Evolutionary conservation across 2,113 vertebrate genomes (phyloP), one percentile per base, ranked within the genome.

Genomic region (Oryzias melastigma): DNA sequence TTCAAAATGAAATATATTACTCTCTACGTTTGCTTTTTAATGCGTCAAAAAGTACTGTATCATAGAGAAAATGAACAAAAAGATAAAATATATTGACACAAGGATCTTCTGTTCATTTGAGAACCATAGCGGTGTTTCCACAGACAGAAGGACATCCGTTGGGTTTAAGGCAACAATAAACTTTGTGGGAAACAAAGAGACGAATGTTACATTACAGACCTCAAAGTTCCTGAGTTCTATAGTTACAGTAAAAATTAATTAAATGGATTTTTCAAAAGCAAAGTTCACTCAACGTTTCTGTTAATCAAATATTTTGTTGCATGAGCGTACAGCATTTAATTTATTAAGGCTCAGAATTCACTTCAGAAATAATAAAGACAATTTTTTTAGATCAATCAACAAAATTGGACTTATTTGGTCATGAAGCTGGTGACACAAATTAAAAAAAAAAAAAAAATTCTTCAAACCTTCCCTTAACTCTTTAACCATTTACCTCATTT

Each of bases 51-150:
- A 52, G 44, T 77, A 84, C 76, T 68, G 47, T 50, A 25, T 68
- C 73, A 77, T 63, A 65, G 71, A 71, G 76, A 62, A 29, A 65
- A 66, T 44, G 52, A 57, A 58, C 57, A 77, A 68, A 49, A 66
- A 65, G 8, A 54, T 55, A 63, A 75, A 1, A 27, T 52, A 40
- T 52, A 58, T 59, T 60, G 47, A 24, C 29, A 5, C 17, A 45
- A 60, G 46, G 63, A 65, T 66, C 73, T 5, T 50, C 66, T 73
- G 65, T 62, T 62, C 63, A 63, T 76, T 65, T 43, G 59, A 65
- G 52, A 58, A 58, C 58, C 42, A 62, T 42, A 63, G 65, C 62
- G 16, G 45, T 29, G 29, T 40, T 48, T 44, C 20, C 12, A 5
- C 54, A 22, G 60, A 61, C 46, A 53, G 70, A 58, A 58, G 25